Conservation (phyloP, 2,113 vertebrate genomes). For the Xyrauchen texanus region DNA sequence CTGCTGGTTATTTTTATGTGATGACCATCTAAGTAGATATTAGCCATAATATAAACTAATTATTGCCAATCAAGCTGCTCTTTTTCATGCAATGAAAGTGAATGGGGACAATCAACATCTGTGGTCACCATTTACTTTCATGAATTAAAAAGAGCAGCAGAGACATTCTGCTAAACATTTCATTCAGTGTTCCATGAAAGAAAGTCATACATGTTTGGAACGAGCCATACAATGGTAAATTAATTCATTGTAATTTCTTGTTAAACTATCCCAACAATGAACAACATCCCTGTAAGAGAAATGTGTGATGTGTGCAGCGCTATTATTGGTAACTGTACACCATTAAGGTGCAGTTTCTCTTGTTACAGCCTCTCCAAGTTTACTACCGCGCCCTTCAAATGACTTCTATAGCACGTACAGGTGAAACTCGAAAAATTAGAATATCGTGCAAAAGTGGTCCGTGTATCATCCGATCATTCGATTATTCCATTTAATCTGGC, state of each 20-base stretch:
- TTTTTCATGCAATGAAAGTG: not conserved
- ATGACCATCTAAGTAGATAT: too few relatives aligned
- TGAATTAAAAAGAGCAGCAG: not conserved
- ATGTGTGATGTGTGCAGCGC: conserved; percentile 1
- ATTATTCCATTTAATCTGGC: too few relatives aligned
- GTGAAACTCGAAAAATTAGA: too few relatives aligned
- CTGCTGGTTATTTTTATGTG: too few relatives aligned
- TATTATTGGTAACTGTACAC: conserved; percentile 27
- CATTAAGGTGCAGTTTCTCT: conserved; percentile 36
- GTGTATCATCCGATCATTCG: too few relatives aligned
- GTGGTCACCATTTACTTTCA: too few relatives aligned
- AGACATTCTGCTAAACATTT: too few relatives aligned
- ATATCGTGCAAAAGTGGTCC: too few relatives aligned
- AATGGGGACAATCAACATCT: not conserved
- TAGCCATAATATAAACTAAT: too few relatives aligned
- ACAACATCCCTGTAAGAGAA: not conserved
- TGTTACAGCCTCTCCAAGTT: conserved; percentile 21
- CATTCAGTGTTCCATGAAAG: too few relatives aligned
- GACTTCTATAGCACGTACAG: conserved; percentile 16
- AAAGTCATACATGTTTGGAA: too few relatives aligned
- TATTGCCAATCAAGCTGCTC: not conserved
- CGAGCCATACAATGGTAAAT: too few relatives aligned
- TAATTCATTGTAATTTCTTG: not conserved
- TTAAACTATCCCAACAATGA: not conserved
- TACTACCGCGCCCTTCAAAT: conserved; percentile 40